These are phyloP conservation scores for Drosophila pseudoobscura DNA, from an alignment of 1,140 invertebrate species.

Conservation along the genomic window DNA sequence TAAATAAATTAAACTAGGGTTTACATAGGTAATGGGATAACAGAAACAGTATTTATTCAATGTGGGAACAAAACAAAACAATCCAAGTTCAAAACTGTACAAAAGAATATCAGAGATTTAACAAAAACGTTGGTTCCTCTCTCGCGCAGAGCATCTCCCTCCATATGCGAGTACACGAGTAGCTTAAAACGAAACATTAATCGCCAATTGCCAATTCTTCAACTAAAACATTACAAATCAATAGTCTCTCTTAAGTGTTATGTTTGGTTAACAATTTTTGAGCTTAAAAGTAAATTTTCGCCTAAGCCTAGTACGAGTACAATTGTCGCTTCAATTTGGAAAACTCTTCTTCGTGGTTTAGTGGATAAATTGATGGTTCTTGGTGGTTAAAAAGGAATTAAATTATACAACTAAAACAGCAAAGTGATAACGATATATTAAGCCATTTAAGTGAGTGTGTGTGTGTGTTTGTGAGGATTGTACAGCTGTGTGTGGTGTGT, in stretches of 20 bases:
- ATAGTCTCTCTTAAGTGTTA: slow-evolving; percentile 24
- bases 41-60: slow-evolving; percentile 48
- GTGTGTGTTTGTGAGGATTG: slow-evolving; percentile 38
- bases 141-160: slow-evolving; percentile 12
- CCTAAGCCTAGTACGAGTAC: slow-evolving; percentile 70
- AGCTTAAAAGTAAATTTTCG: slow-evolving; percentile 44
- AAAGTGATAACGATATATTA: slow-evolving; percentile 53
- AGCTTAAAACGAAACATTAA: slow-evolving; percentile 40
- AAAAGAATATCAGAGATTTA: slow-evolving; percentile 14
- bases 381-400: slow-evolving; percentile 53
- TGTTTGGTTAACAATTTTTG: slow-evolving; percentile 50
- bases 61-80: slow-evolving; percentile 20
- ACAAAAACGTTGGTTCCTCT: slow-evolving; percentile 23
- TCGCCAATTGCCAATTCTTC: slow-evolving; percentile 63
- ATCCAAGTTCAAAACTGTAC: slow-evolving; percentile 13
- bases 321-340: slow-evolving; percentile 50
- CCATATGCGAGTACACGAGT: not conserved
- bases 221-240: slow-evolving; percentile 43
- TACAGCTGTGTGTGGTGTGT: slow-evolving; percentile 36
- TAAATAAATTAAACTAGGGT: slow-evolving; percentile 60
- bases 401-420: slow-evolving; percentile 59
- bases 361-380: slow-evolving; percentile 29
- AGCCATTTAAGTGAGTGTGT: slow-evolving; percentile 33
- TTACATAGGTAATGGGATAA: slow-evolving; percentile 48
- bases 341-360: slow-evolving; percentile 15